Evolutionary conservation across 1,140 invertebrate species (phyloP).

Genomic region (Anoplolepis gracilipes): DNA sequence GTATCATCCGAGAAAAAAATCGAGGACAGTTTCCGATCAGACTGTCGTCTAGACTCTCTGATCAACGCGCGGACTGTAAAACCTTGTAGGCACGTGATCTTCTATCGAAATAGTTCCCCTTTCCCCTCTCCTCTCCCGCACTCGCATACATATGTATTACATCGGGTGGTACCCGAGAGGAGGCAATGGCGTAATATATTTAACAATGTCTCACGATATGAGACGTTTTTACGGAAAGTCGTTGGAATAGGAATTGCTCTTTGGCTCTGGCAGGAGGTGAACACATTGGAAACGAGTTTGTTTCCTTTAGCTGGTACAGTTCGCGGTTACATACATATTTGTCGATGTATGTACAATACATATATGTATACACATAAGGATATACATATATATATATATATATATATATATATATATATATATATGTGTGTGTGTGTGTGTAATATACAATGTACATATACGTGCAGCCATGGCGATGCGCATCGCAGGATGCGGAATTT

Average conservation of each 20-base stretch:
- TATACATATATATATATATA: not conserved
- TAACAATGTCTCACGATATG: constrained; percentile 78
- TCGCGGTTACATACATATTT: constrained; percentile 40
- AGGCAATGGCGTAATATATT: constrained; percentile 78
- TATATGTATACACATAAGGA: not conserved
- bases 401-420: not conserved
- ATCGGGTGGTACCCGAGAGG: constrained; percentile 23
- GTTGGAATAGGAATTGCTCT: constrained; percentile 83
- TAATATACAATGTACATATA: no score
- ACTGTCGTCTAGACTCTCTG: constrained; percentile 69
- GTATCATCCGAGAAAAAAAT: not conserved
- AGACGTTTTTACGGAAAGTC: constrained; percentile 82
- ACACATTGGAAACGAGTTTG: constrained; percentile 77
- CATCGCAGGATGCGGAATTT: constrained; percentile 65
- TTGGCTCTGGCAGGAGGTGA: constrained; percentile 67
- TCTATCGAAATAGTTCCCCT: constrained; percentile 49
- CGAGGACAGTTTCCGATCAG: constrained; percentile 18
- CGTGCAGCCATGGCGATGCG: not conserved
- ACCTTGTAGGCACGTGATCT: constrained; percentile 70
- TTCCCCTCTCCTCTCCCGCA: not conserved
- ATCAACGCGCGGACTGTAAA: constrained; percentile 72
- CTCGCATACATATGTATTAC: constrained; percentile 73
- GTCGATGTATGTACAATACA: not conserved
- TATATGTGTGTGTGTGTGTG: no score
- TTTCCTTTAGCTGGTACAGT: constrained; percentile 63